Conservation (phyloP, 53 echinoderm and acorn worm genomes). For the Arbacia lixula region DNA sequence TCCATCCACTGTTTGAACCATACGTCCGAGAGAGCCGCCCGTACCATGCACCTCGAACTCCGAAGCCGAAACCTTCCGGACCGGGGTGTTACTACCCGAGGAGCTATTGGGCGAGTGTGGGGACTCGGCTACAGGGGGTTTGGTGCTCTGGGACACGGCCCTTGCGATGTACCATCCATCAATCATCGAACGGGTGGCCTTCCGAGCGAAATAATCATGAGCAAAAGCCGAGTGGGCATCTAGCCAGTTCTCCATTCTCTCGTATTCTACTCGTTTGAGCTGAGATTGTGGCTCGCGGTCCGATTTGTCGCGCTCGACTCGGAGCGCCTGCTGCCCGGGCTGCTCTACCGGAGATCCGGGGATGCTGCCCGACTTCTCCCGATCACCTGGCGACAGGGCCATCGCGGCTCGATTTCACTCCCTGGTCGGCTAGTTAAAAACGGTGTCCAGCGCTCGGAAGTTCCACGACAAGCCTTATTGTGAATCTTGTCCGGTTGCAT, state of each 20-base stretch:
- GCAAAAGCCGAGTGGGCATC: slow-evolving; percentile 92
- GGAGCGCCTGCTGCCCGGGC: slow-evolving; percentile 18
- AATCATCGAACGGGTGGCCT: slow-evolving; percentile 96
- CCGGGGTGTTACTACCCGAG: slow-evolving; percentile 97
- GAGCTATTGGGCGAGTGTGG: slow-evolving; percentile 96
- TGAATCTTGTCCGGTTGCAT: slow-evolving; percentile 21
- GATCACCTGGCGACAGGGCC: slow-evolving; percentile 55
- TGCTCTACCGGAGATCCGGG: slow-evolving; percentile 56
- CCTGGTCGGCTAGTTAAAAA: slow-evolving; percentile 34
- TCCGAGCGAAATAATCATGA: slow-evolving; percentile 98
- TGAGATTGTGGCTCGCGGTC: slow-evolving; percentile 6
- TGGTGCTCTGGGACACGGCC: slow-evolving; percentile 91
- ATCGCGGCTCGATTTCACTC: slow-evolving; percentile 11
- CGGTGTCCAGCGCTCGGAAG: slow-evolving; percentile 22
- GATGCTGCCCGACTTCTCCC: slow-evolving; percentile 44
- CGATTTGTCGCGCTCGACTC: slow-evolving; percentile 22
- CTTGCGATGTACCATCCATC: slow-evolving; percentile 98
- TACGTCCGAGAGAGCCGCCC: slow-evolving; percentile 89
- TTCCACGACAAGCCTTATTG: slow-evolving; percentile 36
- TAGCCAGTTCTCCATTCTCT: slow-evolving; percentile 90
- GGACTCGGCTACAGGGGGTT: slow-evolving; percentile 89
- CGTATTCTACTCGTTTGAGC: slow-evolving; percentile 61
- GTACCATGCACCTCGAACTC: slow-evolving; percentile 95
- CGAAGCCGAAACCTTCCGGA: slow-evolving; percentile 95
- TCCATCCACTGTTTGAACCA: slow-evolving; percentile 97